phyloP scores from a whole-genome alignment of 2,797 vertebrate species.

The Holocentrus rufus region DNA sequence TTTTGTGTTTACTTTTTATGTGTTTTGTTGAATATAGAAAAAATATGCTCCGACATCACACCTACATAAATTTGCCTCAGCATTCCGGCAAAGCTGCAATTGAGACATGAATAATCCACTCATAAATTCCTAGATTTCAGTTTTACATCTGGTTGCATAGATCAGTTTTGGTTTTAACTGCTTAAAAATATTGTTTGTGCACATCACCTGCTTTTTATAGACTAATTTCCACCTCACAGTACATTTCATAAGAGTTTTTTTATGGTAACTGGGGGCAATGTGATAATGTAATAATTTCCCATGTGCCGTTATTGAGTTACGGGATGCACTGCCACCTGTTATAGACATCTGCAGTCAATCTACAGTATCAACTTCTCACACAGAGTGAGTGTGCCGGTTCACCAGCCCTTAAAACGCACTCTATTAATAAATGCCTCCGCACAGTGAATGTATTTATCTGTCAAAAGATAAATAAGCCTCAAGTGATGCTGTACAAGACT shows the following conservation, averaged over 20 bases:
- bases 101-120: not conserved
- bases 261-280: slow-evolving; percentile 42
- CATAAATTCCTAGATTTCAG: not conserved
- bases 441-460: slow-evolving; percentile 34
- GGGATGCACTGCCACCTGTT: slow-evolving; percentile 43
- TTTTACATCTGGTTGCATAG: not conserved
- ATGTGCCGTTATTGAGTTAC: slow-evolving; percentile 39
- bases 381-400: slow-evolving; percentile 28
- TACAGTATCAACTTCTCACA: no score
- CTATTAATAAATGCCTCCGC: slow-evolving; percentile 39
- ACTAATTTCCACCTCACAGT: slow-evolving; percentile 13
- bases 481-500: slow-evolving; percentile 24
- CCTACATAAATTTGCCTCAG: not conserved
- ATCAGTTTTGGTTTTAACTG: not conserved
- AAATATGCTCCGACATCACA: not conserved
- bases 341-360: no score
- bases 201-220: not conserved
- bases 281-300: slow-evolving; percentile 33
- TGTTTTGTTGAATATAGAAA: slow-evolving; percentile 43
- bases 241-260: slow-evolving; percentile 20
- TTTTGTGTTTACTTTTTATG: slow-evolving; percentile 86
- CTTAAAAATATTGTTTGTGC: not conserved
- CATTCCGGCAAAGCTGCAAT: not conserved
- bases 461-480: slow-evolving; percentile 9
- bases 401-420: slow-evolving; percentile 19